These are phyloP conservation scores for Epinotia nisella DNA, from an alignment of 2,888 invertebrate species.

Conservation along the genomic window DNA sequence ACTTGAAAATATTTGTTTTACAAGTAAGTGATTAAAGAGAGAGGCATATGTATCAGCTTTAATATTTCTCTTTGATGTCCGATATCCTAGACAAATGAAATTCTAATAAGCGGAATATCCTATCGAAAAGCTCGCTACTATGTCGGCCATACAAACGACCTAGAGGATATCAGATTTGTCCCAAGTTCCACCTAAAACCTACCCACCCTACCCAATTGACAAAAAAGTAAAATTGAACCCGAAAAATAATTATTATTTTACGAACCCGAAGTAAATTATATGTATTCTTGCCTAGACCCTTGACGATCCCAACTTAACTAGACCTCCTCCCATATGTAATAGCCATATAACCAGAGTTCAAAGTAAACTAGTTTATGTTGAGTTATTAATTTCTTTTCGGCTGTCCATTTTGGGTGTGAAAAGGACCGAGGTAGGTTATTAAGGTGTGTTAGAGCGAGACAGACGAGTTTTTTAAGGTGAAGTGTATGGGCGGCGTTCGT, in stretches of 20 bases:
- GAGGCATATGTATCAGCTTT: too few relatives aligned
- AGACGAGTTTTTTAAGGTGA: slow-evolving; percentile 56
- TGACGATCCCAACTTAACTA: slow-evolving; percentile 48
- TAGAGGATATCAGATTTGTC: slow-evolving; percentile 19
- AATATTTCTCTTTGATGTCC: too few relatives aligned
- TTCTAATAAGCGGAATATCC: too few relatives aligned
- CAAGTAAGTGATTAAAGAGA: too few relatives aligned
- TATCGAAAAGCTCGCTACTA: too few relatives aligned
- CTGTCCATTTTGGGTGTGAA: slow-evolving; percentile 61
- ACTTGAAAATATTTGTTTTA: too few relatives aligned
- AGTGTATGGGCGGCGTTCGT: slow-evolving; percentile 64
- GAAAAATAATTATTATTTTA: slow-evolving; percentile 79
- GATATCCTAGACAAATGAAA: too few relatives aligned
- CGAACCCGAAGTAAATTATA: slow-evolving; percentile 73
- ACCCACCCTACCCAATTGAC: slow-evolving; percentile 60
- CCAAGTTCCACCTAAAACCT: slow-evolving; percentile 35
- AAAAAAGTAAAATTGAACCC: slow-evolving; percentile 59
- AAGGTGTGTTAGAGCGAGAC: slow-evolving; percentile 61
- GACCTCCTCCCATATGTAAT: slow-evolving; percentile 45
- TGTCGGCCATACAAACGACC: too few relatives aligned
- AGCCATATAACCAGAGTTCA: slow-evolving; percentile 49
- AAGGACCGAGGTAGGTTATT: slow-evolving; percentile 61
- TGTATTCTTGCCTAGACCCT: slow-evolving; percentile 55
- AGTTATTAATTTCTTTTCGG: slow-evolving; percentile 70
- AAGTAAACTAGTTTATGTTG: slow-evolving; percentile 55